Evolutionary conservation across 2,888 invertebrate genomes (phyloP).

Genomic region (Xestoiulus laeticollis): DNA sequence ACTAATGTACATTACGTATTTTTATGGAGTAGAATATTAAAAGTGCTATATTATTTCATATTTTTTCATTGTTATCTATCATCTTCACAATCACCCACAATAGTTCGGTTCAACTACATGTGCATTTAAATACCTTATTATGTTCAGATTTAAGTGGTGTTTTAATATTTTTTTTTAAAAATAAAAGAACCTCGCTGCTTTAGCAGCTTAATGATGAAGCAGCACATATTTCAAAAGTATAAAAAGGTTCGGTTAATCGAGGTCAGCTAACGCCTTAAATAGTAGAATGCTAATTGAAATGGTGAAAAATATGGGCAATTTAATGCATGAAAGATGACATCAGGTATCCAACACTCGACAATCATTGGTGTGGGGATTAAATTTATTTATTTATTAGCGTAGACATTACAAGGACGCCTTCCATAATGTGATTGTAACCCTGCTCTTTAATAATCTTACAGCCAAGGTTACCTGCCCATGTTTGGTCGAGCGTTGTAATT

Average conservation of each 20-base stretch:
- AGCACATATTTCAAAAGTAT: not conserved
- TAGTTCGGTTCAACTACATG: too few species aligned
- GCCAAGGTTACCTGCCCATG: constrained; percentile 24
- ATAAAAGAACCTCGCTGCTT: too few species aligned
- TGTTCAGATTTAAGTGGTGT: too few species aligned
- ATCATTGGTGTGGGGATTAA: not conserved
- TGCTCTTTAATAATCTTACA: not conserved
- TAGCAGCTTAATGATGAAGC: not conserved
- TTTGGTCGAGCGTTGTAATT: not conserved
- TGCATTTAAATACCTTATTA: too few species aligned
- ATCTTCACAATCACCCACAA: too few species aligned
- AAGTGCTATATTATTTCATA: too few species aligned
- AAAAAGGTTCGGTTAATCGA: constrained; percentile 4
- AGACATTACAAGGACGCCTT: constrained; percentile 14
- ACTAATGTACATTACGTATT: too few species aligned
- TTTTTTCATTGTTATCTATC: too few species aligned
- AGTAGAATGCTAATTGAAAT: constrained; percentile 10
- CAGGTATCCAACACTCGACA: not conserved
- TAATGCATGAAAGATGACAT: not conserved
- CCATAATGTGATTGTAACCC: constrained; percentile 16
- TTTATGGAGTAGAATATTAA: too few species aligned
- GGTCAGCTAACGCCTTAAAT: not conserved
- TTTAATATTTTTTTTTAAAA: too few species aligned
- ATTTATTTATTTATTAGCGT: constrained; percentile 34
- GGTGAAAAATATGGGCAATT: not conserved